phyloP scores from a whole-genome alignment of 2,113 vertebrate species.

The Triplophysa tibetana region DNA sequence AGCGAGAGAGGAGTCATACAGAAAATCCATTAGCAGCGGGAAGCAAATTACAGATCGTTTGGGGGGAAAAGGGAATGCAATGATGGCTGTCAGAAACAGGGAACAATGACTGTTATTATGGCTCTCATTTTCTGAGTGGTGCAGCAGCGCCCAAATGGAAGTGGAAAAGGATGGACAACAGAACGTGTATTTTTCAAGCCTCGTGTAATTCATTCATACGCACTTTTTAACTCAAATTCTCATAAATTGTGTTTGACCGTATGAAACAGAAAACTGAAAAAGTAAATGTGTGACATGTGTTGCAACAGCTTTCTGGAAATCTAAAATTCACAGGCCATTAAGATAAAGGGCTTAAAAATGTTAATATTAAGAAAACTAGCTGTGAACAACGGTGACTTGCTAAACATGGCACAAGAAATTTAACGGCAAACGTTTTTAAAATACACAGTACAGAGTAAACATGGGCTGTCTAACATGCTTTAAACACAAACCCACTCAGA shows the following conservation, averaged over 20 bases:
- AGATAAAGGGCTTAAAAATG: background rate
- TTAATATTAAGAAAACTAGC: background rate
- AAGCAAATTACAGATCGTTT: conserved; percentile 63
- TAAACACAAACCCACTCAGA: conserved; percentile 13
- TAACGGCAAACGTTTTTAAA: background rate
- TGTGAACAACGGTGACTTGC: background rate
- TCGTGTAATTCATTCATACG: conserved; percentile 43
- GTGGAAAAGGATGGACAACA: conserved; percentile 48
- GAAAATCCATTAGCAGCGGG: conserved; percentile 63
- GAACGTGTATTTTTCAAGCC: conserved; percentile 26
- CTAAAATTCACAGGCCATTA: background rate
- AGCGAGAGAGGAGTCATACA: conserved; percentile 45
- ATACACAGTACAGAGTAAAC: background rate
- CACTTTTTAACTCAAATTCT: conserved; percentile 1
- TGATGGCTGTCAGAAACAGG: conserved; percentile 59
- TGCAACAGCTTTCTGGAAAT: conserved; percentile 1
- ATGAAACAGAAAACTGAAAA: background rate
- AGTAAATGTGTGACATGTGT: background rate
- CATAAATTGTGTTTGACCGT: background rate
- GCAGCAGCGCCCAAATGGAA: conserved; percentile 48
- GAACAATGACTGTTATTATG: conserved; percentile 62
- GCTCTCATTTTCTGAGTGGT: conserved; percentile 52
- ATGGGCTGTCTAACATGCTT: conserved; percentile 12
- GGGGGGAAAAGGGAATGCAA: conserved; percentile 48
- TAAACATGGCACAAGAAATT: background rate